Evolutionary conservation across 1,140 invertebrate species (phyloP), one percentile per base, ranked within the genome.

Genomic region (Agrilus planipennis): DNA sequence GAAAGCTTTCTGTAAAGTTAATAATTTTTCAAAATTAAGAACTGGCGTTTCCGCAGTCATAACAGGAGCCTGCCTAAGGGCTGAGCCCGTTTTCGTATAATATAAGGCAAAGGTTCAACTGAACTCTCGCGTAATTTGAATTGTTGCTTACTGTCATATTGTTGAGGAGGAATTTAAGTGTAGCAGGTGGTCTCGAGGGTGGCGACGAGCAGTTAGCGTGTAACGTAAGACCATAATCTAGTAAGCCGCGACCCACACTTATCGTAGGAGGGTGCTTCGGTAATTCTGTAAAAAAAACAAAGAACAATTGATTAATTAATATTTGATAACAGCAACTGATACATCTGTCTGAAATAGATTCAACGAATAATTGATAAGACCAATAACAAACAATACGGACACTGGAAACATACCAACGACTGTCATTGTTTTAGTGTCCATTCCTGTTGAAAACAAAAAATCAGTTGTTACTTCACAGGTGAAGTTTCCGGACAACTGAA

Each of bases 381-480:
- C n/a, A n/a, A n/a, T n/a, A n/a, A n/a, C n/a, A n/a, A n/a, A n/a
- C n/a, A n/a, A n/a, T n/a, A n/a, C n/a, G n/a, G n/a, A n/a, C n/a
- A n/a, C n/a, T n/a, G n/a, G n/a, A 29, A 42, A 75, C 79, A 79
- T 68, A 87, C 84, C 75, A 40, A 85, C 75, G 51, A 87, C 79
- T 47, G 75, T 72, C 50, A 87, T 75, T 44, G 73, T 69, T 49
- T 74, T 74, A 35, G 69, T 67, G 30, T 70, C 76, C 11, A 70
- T 67, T 47, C 72, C 68, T 0, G 82, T 86, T 14, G 73, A 72
- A 52, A 86, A 87, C 18, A 75, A 74, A 4, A 81, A 81, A 3
- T 75, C 72, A 4, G 81, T 81, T 0, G 84, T 85, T 28, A 89
- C 83, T 69, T 90, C 85, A 57, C 86, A 90, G 55, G 76, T 83